phyloP scores from a whole-genome alignment of 2,888 invertebrate species.

The Eustalomyia histrio region DNA sequence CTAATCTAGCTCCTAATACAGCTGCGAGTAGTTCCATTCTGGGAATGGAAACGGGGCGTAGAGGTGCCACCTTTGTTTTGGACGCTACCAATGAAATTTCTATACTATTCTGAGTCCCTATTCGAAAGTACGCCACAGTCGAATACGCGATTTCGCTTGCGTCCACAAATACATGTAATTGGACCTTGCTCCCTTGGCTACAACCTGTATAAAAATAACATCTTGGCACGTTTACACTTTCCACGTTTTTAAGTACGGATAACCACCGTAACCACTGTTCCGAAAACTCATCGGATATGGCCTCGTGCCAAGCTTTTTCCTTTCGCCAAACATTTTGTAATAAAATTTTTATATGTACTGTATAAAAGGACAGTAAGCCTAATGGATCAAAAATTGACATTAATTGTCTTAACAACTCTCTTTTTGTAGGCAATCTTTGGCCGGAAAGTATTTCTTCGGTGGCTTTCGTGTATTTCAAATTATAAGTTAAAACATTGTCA shows the following conservation, averaged over 20 bases:
- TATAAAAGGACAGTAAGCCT: conserved; percentile 43
- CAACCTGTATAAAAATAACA: too few relatives aligned
- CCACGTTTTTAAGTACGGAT: too few relatives aligned
- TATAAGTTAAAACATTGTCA: conserved; percentile 42
- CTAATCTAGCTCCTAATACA: conserved; percentile 64
- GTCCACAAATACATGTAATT: too few relatives aligned
- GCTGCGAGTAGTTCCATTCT: conserved; percentile 68
- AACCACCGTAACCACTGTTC: conserved; percentile 53
- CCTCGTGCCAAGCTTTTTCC: conserved; percentile 59
- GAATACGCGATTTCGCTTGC: conserved; percentile 67
- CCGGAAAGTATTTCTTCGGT: conserved; percentile 37
- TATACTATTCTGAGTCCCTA: conserved; percentile 9
- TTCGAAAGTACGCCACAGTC: conserved; percentile 66
- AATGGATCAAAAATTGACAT: conserved; percentile 65
- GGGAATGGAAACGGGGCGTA: conserved; percentile 65
- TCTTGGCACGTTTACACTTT: too few relatives aligned
- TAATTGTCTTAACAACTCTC: conserved; percentile 53
- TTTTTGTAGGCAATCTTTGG: conserved; percentile 52
- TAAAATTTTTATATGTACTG: conserved; percentile 59
- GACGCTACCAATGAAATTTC: conserved; percentile 60
- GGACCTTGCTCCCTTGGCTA: too few relatives aligned
- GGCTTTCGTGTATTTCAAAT: conserved; percentile 51
- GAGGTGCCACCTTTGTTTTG: conserved; percentile 67
- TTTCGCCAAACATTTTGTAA: conserved; percentile 63
- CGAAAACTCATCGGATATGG: conserved; percentile 31